These are phyloP conservation scores for Thereva nobilitata DNA, from an alignment of 2,888 invertebrate genomes.

Conservation along the genomic window DNA sequence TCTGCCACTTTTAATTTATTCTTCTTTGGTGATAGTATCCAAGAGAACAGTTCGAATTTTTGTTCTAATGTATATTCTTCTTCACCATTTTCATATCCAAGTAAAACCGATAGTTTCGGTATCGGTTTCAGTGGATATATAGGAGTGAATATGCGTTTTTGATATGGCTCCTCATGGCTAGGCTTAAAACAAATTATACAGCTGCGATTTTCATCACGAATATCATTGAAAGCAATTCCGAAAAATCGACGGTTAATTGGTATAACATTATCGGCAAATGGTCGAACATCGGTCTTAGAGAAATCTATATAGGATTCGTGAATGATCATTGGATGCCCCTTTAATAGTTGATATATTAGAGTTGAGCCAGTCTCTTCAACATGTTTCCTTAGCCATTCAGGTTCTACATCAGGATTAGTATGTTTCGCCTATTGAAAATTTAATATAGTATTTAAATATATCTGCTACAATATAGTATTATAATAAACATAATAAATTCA, in stretches of 20 bases:
- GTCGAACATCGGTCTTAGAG: constrained; percentile 24
- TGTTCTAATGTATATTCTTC: constrained; percentile 5
- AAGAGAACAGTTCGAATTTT: constrained; percentile 26
- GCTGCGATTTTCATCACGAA: constrained; percentile 11
- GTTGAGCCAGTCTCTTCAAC: constrained; percentile 26
- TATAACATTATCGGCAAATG: constrained; percentile 35
- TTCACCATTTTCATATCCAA: constrained; percentile 7
- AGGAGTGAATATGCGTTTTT: constrained; percentile 21
- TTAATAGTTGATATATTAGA: constrained; percentile 27
- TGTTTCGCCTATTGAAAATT: constrained; percentile 22
- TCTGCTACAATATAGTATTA: not conserved
- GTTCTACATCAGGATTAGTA: constrained; percentile 9
- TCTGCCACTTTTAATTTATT: constrained; percentile 4
- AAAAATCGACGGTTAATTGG: constrained; percentile 35
- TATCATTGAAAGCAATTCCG: constrained; percentile 28
- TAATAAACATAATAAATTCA: too few relatives aligned
- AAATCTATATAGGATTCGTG: constrained; percentile 37
- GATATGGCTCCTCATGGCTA: constrained; percentile 33
- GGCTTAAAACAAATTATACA: constrained; percentile 35
- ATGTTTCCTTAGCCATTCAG: constrained; percentile 37
- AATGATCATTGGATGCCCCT: constrained; percentile 15
- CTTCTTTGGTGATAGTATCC: constrained; percentile 25
- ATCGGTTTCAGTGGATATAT: constrained; percentile 32
- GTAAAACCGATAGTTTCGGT: constrained; percentile 25
- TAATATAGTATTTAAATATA: not conserved